phyloP scores from a whole-genome alignment of 2,888 invertebrate genomes.

The Microctonus aethiopoides region DNA sequence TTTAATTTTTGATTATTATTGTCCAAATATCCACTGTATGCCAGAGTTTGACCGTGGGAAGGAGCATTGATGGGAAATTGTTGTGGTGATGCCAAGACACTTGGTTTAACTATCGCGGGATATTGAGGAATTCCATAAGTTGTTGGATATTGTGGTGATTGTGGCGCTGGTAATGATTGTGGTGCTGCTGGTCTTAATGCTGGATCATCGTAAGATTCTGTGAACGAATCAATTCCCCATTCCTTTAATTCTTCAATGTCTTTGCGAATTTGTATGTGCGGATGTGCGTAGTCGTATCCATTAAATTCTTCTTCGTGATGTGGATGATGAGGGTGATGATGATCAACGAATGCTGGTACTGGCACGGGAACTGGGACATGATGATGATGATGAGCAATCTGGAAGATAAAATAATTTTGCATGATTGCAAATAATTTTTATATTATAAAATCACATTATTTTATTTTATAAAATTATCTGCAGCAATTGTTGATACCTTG shows the following conservation, averaged over 20 bases:
- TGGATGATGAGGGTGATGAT: conserved; percentile 55
- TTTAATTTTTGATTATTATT: conserved; percentile 48
- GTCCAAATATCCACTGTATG: conserved; percentile 59
- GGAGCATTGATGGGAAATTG: conserved; percentile 33
- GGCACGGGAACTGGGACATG: conserved; percentile 69
- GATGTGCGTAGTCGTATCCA: conserved; percentile 61
- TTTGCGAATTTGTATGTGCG: conserved; percentile 62
- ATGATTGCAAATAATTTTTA: neutral
- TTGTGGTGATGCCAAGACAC: neutral
- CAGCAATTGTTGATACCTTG: conserved; percentile 60
- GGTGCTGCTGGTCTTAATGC: conserved; percentile 34
- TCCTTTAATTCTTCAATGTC: conserved; percentile 63
- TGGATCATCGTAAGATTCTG: conserved; percentile 52
- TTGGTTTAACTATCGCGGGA: conserved; percentile 45
- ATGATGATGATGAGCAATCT: conserved; percentile 82
- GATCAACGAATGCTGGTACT: conserved; percentile 54
- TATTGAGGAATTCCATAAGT: conserved; percentile 49
- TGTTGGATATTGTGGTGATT: conserved; percentile 34
- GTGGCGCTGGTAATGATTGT: conserved; percentile 30
- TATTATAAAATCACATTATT: neutral
- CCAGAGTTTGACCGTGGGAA: conserved; percentile 53
- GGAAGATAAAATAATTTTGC: conserved; percentile 44
- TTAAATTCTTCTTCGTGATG: conserved; percentile 58
- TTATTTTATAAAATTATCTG: neutral
- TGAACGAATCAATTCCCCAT: conserved; percentile 62